Base-by-base conservation (phyloP, 2,888 invertebrate genomes). In the Deilephila porcellus region DNA sequence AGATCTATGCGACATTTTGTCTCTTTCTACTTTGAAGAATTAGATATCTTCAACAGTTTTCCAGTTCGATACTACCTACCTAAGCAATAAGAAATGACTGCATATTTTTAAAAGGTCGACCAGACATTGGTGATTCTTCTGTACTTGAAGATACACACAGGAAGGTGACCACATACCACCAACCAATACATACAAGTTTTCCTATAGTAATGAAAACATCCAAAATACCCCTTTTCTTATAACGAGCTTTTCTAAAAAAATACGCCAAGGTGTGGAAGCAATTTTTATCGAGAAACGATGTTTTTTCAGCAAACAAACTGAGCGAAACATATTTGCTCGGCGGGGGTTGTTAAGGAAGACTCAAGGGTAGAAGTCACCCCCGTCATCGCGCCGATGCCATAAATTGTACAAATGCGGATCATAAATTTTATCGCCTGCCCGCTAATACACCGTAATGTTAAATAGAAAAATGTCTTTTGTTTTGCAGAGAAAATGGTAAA, bases 361-460 rank as follows among this genome's bases (percentile, higher is more conserved):
- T 53, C 59, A 52, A 34, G 78, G 76, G 75, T 74, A 72, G 14
- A 70, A 71, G 34, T 74, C 77, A 77, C 79, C 82, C 83, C 83
- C 76, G 81, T 79, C 81, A 82, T 83, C 81, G 81, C 82, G 87
- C 83, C 76, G 52, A 75, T 7, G 75, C 74, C 63, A 90, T 93
- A 93, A 92, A 92, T 92, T 89, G 80, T 79, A 80, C 82, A 88
- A 92, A 91, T 90, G 89, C 83, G 84, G 83, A 79, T 83, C 87
- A 92, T 93, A 91, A 93, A 93, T 92, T 88, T 83, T 86, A 85
- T 86, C 91, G 84, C 86, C 83, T 83, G 86, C 88, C 67, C 60
- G 70, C 52, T 91, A 92, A 92, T 91, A 90, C 76, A 88, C 83
- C 88, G 86, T 86, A 84, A 88, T 88, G 81, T 25, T 67, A 25